Base-by-base conservation (phyloP, 1,140 invertebrate species). In the Diuraphis noxia region DNA sequence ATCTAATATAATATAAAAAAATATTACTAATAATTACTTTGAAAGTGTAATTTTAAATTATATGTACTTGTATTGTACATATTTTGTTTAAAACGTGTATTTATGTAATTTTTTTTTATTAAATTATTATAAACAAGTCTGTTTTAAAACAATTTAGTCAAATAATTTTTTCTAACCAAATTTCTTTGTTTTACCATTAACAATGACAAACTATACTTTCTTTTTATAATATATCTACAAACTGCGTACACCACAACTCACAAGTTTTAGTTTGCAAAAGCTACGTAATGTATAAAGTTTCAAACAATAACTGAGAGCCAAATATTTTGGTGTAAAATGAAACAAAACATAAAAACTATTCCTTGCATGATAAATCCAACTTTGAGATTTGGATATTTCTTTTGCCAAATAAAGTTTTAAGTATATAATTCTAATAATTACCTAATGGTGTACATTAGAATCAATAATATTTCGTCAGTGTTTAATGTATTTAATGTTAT, bases 231-330 rank as follows among this genome's bases (percentile, higher is more conserved):
- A 52, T 52, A 86, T 86, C 34, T 23, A 9, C 43, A 86, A 86
- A 52, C 46, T 86, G 85, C 25, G 34, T 86, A 86, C 49, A 25
- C 34, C 25, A 86, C 85, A 49, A 86, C 46, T 86, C 25, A 86
- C 85, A 49, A 86, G 85, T 86, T 86, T 86, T 86, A 9, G 85
- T 36, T 34, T 86, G 46, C 10, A 38, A 52, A 52, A 34, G n/a
- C 84, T 49, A 38, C 30, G 85, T 52, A 52, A 46, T 86, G 85
- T 86, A 52, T 38, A 86, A 86, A 86, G 85, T 86, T 86, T 86
- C 25, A 86, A 86, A 86, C 85, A 86, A 86, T 86, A 52, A 52
- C 85, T 52, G 85, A 25, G 46, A 86, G 85, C 82, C 30, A 85
- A 85, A 19, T 85, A 46, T n/a, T 85, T 30, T 41, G 40, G 41